Conservation (phyloP, 1,140 invertebrate species). For the Mya arenaria region DNA sequence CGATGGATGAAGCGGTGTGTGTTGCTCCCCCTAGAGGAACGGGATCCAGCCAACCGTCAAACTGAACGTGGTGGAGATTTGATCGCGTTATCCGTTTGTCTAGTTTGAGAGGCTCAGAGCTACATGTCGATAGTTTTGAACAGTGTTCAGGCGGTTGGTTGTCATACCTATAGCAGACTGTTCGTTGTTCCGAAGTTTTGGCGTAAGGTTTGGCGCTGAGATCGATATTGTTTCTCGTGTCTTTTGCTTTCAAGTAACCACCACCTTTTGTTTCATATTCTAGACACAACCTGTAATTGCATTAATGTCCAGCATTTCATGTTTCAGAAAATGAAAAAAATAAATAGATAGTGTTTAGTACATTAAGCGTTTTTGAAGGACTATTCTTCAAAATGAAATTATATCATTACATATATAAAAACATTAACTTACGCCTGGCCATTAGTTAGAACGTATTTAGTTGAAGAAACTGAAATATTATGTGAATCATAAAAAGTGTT, state of each 20-base stretch:
- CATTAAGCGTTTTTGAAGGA: too few relatives aligned
- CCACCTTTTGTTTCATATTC: slow-evolving; percentile 5
- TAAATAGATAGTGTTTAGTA: too few relatives aligned
- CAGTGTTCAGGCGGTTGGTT: background rate
- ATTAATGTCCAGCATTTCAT: too few relatives aligned
- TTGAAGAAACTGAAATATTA: too few relatives aligned
- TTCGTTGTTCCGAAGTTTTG: background rate
- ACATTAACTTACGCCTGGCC: too few relatives aligned
- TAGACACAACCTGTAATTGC: slow-evolving; percentile 5
- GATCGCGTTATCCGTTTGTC: background rate
- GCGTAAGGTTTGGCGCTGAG: background rate
- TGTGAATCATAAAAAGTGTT: too few relatives aligned
- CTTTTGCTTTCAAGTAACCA: slow-evolving; percentile 17
- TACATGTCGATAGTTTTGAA: background rate
- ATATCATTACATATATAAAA: too few relatives aligned
- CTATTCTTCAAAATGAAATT: too few relatives aligned
- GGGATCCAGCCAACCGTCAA: slow-evolving; percentile 24
- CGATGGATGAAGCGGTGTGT: background rate
- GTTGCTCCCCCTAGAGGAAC: background rate
- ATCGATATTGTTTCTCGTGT: background rate
- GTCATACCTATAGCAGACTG: slow-evolving; percentile 26
- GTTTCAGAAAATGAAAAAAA: too few relatives aligned
- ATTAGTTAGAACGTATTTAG: too few relatives aligned
- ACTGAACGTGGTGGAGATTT: background rate
- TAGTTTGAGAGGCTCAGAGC: slow-evolving; percentile 15